Evolutionary conservation across 1,140 invertebrate genomes (phyloP).

Genomic region (Dinothrombium tinctorium): DNA sequence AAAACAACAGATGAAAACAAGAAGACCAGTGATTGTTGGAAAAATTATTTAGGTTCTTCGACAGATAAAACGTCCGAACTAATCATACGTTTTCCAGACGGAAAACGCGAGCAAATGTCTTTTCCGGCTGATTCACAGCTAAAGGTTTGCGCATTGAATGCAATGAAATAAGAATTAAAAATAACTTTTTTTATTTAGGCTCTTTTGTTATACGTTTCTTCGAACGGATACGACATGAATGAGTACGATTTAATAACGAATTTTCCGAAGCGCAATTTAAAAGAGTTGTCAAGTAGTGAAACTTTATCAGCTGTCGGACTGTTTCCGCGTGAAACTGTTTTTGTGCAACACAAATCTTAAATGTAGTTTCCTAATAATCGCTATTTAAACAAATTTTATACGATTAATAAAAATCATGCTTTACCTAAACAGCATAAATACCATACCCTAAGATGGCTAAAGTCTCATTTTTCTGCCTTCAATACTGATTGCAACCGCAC

Average conservation of each 20-base stretch:
- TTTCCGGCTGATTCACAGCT: conserved; percentile 24
- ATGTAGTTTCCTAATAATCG: not conserved
- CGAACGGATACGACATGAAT: conserved; percentile 21
- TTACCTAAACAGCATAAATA: not conserved
- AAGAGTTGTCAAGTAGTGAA: conserved; percentile 19
- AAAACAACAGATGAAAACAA: not conserved
- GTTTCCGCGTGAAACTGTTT: conserved; percentile 25
- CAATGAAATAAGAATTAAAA: conserved; percentile 1
- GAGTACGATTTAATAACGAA: conserved; percentile 27
- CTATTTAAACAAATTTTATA: conserved; percentile 1
- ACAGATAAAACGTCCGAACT: conserved; percentile 21
- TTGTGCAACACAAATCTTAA: conserved; percentile 21
- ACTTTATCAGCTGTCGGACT: conserved; percentile 24
- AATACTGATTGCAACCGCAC: conserved; percentile 77
- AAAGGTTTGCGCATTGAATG: conserved; percentile 17
- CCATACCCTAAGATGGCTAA: not conserved
- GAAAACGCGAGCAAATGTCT: conserved; percentile 20
- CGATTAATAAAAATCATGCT: not conserved
- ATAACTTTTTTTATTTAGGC: conserved; percentile 17
- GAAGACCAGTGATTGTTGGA: conserved; percentile 13
- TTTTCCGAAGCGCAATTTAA: conserved; percentile 23
- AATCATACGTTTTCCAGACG: conserved; percentile 24
- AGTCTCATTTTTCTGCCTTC: conserved; percentile 49
- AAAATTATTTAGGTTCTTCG: conserved; percentile 16
- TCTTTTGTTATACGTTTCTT: conserved; percentile 20